Evolutionary conservation across 2,888 invertebrate species (phyloP).

Genomic region (Drosophila ochracea): DNA sequence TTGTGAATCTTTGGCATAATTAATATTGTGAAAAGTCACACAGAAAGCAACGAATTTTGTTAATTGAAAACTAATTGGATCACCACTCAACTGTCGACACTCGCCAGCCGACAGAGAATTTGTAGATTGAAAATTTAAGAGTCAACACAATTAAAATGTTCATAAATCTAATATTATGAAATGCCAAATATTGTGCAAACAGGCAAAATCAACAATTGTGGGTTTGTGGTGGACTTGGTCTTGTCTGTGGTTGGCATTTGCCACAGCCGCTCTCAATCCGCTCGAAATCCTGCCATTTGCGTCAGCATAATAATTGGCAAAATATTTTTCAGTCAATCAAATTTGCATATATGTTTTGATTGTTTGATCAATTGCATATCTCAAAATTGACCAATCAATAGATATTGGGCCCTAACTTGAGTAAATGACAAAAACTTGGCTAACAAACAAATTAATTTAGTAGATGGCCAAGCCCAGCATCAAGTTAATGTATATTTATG

Average conservation of each 20-base stretch:
- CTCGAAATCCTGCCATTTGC: not conserved
- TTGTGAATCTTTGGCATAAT: conserved; percentile 8
- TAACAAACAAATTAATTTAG: conserved; percentile 34
- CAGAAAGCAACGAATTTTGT: conserved; percentile 24
- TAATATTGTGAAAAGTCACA: conserved; percentile 32
- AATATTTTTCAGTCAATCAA: conserved; percentile 11
- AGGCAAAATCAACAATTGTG: conserved; percentile 7
- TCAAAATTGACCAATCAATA: not conserved
- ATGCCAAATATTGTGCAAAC: conserved; percentile 33
- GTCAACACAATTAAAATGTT: conserved; percentile 58
- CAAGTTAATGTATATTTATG: conserved; percentile 48
- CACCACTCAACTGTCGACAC: not conserved
- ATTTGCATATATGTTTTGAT: not conserved
- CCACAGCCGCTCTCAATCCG: not conserved
- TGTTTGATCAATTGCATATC: conserved; percentile 4
- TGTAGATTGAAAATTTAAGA: conserved; percentile 47
- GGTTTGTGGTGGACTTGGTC: not conserved
- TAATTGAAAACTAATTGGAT: conserved; percentile 50
- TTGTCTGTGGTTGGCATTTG: conserved; percentile 1
- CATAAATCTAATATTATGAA: conserved; percentile 47
- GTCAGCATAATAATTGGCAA: conserved; percentile 57
- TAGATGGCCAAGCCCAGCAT: not conserved
- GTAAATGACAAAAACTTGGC: not conserved
- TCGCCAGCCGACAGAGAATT: conserved; percentile 23
- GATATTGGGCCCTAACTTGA: not conserved